Base-by-base conservation (phyloP, 2,113 vertebrate species). In the Centrocercus urophasianus region DNA sequence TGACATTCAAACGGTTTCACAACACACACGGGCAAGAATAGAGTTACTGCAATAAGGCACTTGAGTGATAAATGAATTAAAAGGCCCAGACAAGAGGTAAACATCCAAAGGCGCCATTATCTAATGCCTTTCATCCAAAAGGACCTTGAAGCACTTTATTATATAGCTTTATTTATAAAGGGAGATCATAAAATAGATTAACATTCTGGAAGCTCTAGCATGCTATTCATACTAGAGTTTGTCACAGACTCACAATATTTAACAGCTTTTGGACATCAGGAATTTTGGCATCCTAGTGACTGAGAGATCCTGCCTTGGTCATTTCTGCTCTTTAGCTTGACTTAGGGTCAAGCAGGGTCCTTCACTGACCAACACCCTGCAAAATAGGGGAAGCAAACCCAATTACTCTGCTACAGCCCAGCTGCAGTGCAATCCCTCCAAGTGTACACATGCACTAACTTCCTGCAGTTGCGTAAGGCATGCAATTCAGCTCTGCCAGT, bases 121-220 rank as follows among this genome's bases (percentile, higher is more conserved):
- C 89, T 86, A 88, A 81, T 69, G 72, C n/a, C 30, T 78, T 94
- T 86, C 65, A 91, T 91, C 76, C 83, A 52, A 91, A 93, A 88
- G 69, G 19, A 89, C 69, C 56, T 72, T 52, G 45, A 7, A 77
- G 64, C 69, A 77, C 43, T 75, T 74, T 60, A 69, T 60, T 48
- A 93, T 20, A 57, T 9, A 65, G 61, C 13, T 89, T 86, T 89
- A 83, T 75, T 91, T 94, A 67, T 88, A 83, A 78, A 93, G 18
- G 13, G 52, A 89, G 63, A 92, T 65, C 43, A 87, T 92, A 86
- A 95, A 93, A 80, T 36, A 86, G 69, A 91, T 71, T 65, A 63
- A 93, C 77, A 80, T 67, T 34, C 52, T 52, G 60, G 63, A 85
- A 83, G 24, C 76, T 36, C 13, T 59, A 81, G 47, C 42, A 36